Conservation (phyloP, 2,888 invertebrate genomes). For the Pantelozetes paolii region DNA sequence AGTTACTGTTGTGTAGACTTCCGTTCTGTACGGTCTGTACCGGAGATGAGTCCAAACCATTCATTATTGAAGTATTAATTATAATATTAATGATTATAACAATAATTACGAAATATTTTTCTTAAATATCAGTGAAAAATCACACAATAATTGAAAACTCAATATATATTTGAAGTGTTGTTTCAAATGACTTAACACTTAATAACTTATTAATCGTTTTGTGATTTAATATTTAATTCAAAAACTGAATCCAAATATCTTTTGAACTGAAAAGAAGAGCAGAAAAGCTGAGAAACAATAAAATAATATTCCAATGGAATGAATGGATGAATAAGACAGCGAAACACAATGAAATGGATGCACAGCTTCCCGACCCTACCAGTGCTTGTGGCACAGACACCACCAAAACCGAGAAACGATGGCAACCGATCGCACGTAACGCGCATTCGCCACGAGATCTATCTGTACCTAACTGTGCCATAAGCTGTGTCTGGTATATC, state of each 20-base stretch:
- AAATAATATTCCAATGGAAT: conserved; percentile 23
- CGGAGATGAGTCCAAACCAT: conserved; percentile 40
- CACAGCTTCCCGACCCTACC: conserved; percentile 35
- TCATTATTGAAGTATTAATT: background rate
- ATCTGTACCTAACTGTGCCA: no score
- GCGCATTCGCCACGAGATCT: conserved; percentile 31
- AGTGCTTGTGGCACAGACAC: conserved; percentile 8
- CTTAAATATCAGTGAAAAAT: background rate
- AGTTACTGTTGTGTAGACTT: conserved; percentile 42
- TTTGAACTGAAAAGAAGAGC: conserved; percentile 25
- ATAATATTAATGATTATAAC: no score
- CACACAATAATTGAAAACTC: conserved; percentile 11
- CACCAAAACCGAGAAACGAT: conserved; percentile 23
- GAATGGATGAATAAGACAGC: conserved; percentile 26
- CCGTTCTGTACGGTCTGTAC: conserved; percentile 39
- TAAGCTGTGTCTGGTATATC: no score
- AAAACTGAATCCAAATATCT: conserved; percentile 7
- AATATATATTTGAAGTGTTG: background rate
- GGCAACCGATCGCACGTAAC: conserved; percentile 33
- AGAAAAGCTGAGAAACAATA: conserved; percentile 26
- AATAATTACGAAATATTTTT: background rate
- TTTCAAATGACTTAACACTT: background rate
- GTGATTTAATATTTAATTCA: background rate
- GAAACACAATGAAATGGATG: conserved; percentile 36
- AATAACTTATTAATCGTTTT: background rate